These are phyloP conservation scores for Sebastes trivittatus DNA, from an alignment of 2,797 vertebrate species.

Conservation along the genomic window DNA sequence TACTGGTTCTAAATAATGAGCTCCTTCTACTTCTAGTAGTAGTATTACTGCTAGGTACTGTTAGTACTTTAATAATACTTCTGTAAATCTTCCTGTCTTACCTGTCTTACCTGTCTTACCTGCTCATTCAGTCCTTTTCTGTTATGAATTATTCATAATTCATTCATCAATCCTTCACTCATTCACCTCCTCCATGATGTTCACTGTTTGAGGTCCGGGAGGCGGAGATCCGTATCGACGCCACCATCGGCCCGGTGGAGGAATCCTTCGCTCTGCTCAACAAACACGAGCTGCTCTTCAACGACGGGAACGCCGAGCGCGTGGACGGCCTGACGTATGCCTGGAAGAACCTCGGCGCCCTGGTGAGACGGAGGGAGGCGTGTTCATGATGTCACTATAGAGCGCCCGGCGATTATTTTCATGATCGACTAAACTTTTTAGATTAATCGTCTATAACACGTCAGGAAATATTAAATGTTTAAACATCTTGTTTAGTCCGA, in stretches of 20 bases:
- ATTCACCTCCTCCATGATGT: neutral
- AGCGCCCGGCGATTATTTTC: no score
- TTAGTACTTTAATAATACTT: neutral
- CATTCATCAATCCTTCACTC: neutral
- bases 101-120: neutral
- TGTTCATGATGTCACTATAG: no score
- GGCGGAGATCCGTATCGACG: constrained; percentile 82
- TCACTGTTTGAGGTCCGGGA: constrained; percentile 71
- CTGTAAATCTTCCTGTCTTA: no score
- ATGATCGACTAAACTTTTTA: no score
- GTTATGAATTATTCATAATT: neutral
- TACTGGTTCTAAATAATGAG: neutral
- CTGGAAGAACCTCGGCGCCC: constrained; percentile 84
- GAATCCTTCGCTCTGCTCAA: constrained; percentile 85
- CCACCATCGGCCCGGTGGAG: constrained; percentile 84
- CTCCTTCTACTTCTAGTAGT: neutral
- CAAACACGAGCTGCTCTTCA: constrained; percentile 81
- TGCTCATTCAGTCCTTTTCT: neutral
- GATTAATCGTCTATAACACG: no score
- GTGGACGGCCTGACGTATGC: constrained; percentile 86
- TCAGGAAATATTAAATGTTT: no score
- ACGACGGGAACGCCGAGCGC: constrained; percentile 83
- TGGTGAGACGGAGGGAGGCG: constrained; percentile 64
- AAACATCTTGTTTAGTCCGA: no score
- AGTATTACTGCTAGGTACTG: neutral